Percentiles rank a stretch among this genome's conserved stretches.
Evolutionary conservation across 2,888 invertebrate genomes (phyloP).

Genomic region (Altica lythri): DNA sequence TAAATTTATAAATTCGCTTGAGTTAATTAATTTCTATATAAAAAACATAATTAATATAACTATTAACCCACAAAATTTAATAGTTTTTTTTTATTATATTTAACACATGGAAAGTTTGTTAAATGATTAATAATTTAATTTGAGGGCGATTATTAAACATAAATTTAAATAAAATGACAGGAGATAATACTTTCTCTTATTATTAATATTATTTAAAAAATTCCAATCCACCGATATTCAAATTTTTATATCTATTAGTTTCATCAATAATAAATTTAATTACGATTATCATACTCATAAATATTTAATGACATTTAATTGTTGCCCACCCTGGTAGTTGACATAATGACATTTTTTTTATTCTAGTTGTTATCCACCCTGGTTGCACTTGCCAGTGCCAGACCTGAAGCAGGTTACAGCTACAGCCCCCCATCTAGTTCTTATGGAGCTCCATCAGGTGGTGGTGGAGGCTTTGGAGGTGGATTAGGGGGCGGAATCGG

Average conservation of each 20-base stretch:
- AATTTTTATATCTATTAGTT: no score
- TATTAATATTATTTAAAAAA: no score
- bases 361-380: constrained; percentile 55
- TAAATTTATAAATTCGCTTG: not conserved
- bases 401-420: constrained; percentile 68
- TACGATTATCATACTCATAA: no score
- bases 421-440: constrained; percentile 59
- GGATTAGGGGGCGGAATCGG: constrained; percentile 43
- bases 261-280: no score
- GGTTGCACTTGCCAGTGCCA: constrained; percentile 66
- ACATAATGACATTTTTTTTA: no score
- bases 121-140: not conserved
- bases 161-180: no score
- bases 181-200: no score
- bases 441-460: constrained; percentile 55
- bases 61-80: not conserved
- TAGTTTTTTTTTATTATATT: not conserved
- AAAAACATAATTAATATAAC: no score
- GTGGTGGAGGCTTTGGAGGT: constrained; percentile 51
- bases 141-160: no score
- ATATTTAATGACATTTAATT: not conserved
- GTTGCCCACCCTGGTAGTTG: no score
- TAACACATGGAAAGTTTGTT: not conserved
- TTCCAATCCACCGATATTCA: no score
- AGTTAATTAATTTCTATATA: not conserved